phyloP scores from a whole-genome alignment of 1,140 invertebrate genomes.

The Microvelia longipes region DNA sequence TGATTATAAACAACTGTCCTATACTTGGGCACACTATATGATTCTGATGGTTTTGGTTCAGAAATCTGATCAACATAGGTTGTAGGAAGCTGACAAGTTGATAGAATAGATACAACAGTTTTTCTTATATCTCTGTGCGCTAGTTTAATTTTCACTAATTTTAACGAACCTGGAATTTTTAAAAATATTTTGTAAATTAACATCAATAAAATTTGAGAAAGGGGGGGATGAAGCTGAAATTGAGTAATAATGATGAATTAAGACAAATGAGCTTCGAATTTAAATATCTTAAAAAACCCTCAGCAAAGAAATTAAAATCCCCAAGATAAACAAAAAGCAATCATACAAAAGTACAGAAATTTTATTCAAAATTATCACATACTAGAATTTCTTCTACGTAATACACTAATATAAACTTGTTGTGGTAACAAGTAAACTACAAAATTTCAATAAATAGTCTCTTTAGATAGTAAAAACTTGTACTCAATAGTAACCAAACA shows the following conservation, averaged over 20 bases:
- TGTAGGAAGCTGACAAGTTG: constrained; percentile 65
- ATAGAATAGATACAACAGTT: constrained; percentile 60
- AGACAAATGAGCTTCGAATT: neutral
- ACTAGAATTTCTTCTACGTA: too few relatives aligned
- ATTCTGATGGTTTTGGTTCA: neutral
- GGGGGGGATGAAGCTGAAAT: neutral
- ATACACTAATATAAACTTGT: too few relatives aligned
- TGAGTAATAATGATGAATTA: neutral
- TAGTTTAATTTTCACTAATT: constrained; percentile 53
- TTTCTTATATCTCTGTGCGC: constrained; percentile 48
- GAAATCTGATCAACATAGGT: constrained; percentile 61
- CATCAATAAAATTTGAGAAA: constrained; percentile 2
- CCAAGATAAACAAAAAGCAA: neutral
- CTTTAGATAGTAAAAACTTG: neutral
- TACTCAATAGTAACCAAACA: neutral
- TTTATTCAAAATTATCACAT: too few relatives aligned
- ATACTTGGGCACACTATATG: neutral
- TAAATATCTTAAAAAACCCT: neutral
- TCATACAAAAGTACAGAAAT: too few relatives aligned
- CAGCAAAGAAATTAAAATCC: neutral
- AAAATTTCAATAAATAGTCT: neutral
- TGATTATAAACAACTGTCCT: neutral
- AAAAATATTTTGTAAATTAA: constrained; percentile 4
- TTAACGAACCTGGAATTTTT: constrained; percentile 41
- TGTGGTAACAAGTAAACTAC: too few relatives aligned